A percentile compares a stretch with the other conserved stretches of the same genome.
Conservation (phyloP, 2,113 vertebrate species). For the Channa maculata region DNA sequence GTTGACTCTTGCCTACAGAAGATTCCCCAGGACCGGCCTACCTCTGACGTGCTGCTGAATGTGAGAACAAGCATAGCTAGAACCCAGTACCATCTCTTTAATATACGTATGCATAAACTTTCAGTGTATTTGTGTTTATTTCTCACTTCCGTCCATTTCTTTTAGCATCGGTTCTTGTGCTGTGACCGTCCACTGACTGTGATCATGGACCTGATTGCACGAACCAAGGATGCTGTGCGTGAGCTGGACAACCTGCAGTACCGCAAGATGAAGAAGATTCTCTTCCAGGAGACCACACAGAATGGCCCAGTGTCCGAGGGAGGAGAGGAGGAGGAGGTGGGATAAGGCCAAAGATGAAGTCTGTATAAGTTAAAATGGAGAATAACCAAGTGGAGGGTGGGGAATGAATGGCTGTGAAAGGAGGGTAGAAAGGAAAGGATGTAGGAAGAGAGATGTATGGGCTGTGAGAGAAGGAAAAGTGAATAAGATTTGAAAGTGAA, state of each 20-base stretch:
- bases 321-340: slow-evolving; percentile 91
- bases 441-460: no score
- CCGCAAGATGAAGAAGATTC: slow-evolving; percentile 96
- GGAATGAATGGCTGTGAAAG: no score
- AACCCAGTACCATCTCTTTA: background rate
- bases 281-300: slow-evolving; percentile 90
- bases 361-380: no score
- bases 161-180: slow-evolving; percentile 90
- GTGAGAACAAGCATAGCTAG: slow-evolving; percentile 69
- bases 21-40: slow-evolving; percentile 92
- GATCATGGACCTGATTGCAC: slow-evolving; percentile 92
- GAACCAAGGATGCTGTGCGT: slow-evolving; percentile 92
- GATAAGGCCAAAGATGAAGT: background rate
- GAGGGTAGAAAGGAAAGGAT: no score
- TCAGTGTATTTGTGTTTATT: background rate
- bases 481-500: no score
- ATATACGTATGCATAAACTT: no score
- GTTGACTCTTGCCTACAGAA: slow-evolving; percentile 95
- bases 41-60: slow-evolving; percentile 92
- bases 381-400: no score
- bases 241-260: slow-evolving; percentile 95
- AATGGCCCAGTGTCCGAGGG: slow-evolving; percentile 89
- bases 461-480: no score
- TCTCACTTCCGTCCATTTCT: background rate
- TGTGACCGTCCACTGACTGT: slow-evolving; percentile 90